Evolutionary conservation across 1,140 invertebrate genomes (phyloP), one percentile per base, ranked within the genome.

Genomic region (Anthonomus grandis): DNA sequence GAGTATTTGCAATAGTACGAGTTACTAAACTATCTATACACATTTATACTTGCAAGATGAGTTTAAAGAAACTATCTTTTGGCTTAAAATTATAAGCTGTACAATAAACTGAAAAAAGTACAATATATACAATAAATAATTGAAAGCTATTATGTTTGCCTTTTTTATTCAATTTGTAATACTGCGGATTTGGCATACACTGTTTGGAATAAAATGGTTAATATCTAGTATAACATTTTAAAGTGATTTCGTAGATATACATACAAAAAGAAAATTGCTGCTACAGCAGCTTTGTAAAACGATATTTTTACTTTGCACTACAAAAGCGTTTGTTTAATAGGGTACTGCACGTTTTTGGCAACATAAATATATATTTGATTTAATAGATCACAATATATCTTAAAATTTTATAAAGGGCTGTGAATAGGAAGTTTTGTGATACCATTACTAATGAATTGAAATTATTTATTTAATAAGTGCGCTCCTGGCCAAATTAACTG

Each of bases 131-230:
- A 56, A 41, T 48, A 39, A 54, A 55, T 46, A 18, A 46, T 37
- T 19, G 22, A 45, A 45, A 45, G 5, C n/a, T 9, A 41, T 12
- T n/a, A n/a, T 24, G 18, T 9, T 46, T 37, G 34, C 54, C 22
- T 13, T 47, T 24, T 21, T 25, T 34, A 25, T 39, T 6, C 38
- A 47, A 41, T 27, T 23, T 56, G 22, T 56, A 56, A 56, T 56
- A 56, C 54, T 56, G 54, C 39, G 49, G 34, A 56, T 56, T 56
- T 56, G 54, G 54, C 54, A 56, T 56, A 56, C 54, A 56, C 54
- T 56, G 49, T 48, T 56, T 56, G 52, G 52, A 55, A 55, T 55
- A 46, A 46, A 50, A 34, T 51, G n/a, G n/a, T n/a, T n/a, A n/a
- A n/a, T n/a, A n/a, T n/a, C n/a, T n/a, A n/a, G n/a, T n/a, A n/a